These are phyloP conservation scores for Oceanodroma tethys DNA, from an alignment of 2,113 vertebrate genomes.

Conservation along the genomic window DNA sequence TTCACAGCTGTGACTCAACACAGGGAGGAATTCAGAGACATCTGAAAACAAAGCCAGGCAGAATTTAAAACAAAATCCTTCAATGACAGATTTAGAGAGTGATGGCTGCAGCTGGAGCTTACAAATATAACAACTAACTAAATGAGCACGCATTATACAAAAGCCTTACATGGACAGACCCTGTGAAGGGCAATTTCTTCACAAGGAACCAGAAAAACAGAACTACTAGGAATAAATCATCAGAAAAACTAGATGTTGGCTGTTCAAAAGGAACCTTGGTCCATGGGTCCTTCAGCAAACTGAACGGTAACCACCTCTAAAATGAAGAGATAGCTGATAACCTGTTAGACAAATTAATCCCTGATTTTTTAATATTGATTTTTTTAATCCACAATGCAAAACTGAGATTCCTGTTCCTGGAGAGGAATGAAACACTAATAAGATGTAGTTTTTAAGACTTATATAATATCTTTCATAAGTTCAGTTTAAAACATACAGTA, in stretches of 20 bases:
- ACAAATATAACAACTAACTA: conserved; percentile 19
- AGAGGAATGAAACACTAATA: background rate
- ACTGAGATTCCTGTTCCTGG: background rate
- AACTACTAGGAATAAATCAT: background rate
- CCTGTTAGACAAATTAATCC: background rate
- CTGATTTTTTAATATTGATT: background rate
- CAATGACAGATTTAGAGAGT: conserved; percentile 50
- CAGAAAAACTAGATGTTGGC: background rate
- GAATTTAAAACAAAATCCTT: conserved; percentile 66
- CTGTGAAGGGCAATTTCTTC: background rate
- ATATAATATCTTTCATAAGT: background rate
- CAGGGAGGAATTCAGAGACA: conserved; percentile 46
- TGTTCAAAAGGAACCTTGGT: background rate
- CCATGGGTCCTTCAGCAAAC: background rate
- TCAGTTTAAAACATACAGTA: background rate
- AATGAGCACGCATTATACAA: background rate
- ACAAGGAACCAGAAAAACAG: background rate
- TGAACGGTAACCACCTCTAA: background rate
- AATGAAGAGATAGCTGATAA: background rate
- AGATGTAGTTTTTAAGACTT: background rate
- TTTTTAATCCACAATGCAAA: background rate
- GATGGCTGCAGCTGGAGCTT: conserved; percentile 54
- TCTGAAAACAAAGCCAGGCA: conserved; percentile 47
- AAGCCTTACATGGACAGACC: background rate
- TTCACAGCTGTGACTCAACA: conserved; percentile 59